Percentiles rank a stretch among this genome's conserved stretches.
phyloP scores from a whole-genome alignment of 2,113 vertebrate genomes.

The Desmodus rotundus region DNA sequence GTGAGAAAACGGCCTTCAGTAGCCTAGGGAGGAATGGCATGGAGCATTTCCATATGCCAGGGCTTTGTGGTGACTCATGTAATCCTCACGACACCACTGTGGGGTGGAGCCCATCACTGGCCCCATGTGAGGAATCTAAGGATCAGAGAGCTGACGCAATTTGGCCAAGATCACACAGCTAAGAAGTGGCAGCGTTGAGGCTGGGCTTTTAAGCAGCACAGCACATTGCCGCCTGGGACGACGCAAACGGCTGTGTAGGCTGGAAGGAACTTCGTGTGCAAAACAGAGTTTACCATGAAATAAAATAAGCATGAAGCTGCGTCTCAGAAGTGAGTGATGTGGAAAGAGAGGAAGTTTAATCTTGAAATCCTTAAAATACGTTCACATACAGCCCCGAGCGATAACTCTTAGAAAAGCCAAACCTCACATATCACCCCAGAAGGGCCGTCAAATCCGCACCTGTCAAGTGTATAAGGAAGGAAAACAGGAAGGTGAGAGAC shows the following conservation, averaged over 20 bases:
- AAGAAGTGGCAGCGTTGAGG: not conserved
- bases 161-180: not conserved
- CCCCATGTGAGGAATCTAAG: not conserved
- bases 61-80: not conserved
- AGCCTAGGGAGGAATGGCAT: not conserved
- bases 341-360: slow-evolving; percentile 42
- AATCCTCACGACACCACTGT: not conserved
- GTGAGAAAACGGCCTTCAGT: not conserved
- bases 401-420: not conserved
- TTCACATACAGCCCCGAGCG: slow-evolving; percentile 16
- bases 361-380: slow-evolving; percentile 23
- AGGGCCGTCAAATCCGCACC: not conserved
- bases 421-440: slow-evolving; percentile 18
- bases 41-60: not conserved
- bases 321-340: not conserved
- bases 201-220: not conserved
- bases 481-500: not conserved
- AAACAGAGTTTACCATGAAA: not conserved
- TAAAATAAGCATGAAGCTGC: not conserved
- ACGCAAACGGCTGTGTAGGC: not conserved
- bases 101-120: not conserved
- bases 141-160: not conserved
- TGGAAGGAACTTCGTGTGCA: not conserved
- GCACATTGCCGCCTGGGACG: not conserved
- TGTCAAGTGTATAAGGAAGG: not conserved